phyloP scores from a whole-genome alignment of 2,888 invertebrate genomes.

The Lobophora halterata region DNA sequence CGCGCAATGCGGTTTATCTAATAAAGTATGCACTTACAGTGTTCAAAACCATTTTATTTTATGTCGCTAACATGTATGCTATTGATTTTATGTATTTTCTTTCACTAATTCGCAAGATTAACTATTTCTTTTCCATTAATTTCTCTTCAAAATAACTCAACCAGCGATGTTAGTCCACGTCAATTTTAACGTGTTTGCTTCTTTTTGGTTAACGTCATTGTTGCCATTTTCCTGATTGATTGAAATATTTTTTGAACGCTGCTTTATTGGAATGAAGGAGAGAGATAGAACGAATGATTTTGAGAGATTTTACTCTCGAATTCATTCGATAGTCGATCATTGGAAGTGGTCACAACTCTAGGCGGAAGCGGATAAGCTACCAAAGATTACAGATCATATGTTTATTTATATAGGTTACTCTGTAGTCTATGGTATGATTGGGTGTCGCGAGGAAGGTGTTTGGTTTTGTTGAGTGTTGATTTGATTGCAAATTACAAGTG shows the following conservation, averaged over 20 bases:
- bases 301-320: no score
- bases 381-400: slow-evolving; percentile 66
- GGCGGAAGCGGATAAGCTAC: slow-evolving; percentile 44
- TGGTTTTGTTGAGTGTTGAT: slow-evolving; percentile 70
- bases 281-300: no score
- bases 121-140: slow-evolving; percentile 47
- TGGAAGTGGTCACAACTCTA: no score
- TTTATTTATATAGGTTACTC: slow-evolving; percentile 75
- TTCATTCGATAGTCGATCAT: no score
- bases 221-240: no score
- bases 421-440: slow-evolving; percentile 72
- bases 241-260: no score
- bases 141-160: slow-evolving; percentile 54
- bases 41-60: slow-evolving; percentile 55
- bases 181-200: slow-evolving; percentile 79
- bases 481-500: slow-evolving; percentile 56
- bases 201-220: slow-evolving; percentile 66
- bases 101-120: slow-evolving; percentile 42
- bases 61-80: slow-evolving; percentile 53
- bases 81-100: slow-evolving; percentile 39
- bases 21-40: slow-evolving; percentile 67
- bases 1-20: slow-evolving; percentile 39
- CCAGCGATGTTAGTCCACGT: slow-evolving; percentile 78
- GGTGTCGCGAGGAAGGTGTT: slow-evolving; percentile 62
- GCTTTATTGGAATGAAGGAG: no score